Conservation (phyloP, 2,888 invertebrate genomes). For the Pediacus dermestoides region DNA sequence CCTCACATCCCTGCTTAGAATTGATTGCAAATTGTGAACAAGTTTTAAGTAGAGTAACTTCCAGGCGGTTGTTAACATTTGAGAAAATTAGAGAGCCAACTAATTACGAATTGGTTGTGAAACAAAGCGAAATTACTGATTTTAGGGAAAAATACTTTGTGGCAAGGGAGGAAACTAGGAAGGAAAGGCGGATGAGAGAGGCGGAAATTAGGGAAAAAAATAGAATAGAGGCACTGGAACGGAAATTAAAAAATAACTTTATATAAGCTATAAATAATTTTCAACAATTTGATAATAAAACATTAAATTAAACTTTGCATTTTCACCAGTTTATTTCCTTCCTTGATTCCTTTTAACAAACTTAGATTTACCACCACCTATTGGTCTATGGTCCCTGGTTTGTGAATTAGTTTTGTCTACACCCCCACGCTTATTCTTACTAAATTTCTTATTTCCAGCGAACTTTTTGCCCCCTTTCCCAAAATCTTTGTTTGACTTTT, state of each 20-base stretch:
- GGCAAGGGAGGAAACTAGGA: slow-evolving; percentile 62
- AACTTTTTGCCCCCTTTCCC: slow-evolving; percentile 2
- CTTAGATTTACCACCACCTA: slow-evolving; percentile 35
- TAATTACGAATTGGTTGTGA: slow-evolving; percentile 43
- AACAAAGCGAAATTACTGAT: slow-evolving; percentile 42
- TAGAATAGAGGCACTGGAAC: slow-evolving; percentile 31
- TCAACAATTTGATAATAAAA: slow-evolving; percentile 4
- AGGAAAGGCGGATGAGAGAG: slow-evolving; percentile 56
- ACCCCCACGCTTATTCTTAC: slow-evolving; percentile 8
- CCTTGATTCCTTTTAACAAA: slow-evolving; percentile 11
- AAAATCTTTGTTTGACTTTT: slow-evolving; percentile 11
- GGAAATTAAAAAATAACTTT: slow-evolving; percentile 4
- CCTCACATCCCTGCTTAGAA: slow-evolving; percentile 73
- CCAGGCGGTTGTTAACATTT: slow-evolving; percentile 81
- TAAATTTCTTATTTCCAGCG: slow-evolving; percentile 10
- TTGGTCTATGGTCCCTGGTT: slow-evolving; percentile 39
- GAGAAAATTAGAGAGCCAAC: slow-evolving; percentile 65
- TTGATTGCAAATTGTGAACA: slow-evolving; percentile 88
- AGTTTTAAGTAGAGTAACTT: slow-evolving; percentile 72
- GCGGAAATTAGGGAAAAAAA: slow-evolving; percentile 40
- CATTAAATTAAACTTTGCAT: neutral
- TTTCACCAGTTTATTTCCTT: slow-evolving; percentile 5
- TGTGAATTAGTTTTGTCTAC: slow-evolving; percentile 38
- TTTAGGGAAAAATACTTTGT: slow-evolving; percentile 70
- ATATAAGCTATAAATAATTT: slow-evolving; percentile 1